These are phyloP conservation scores for Aptenodytes forsteri DNA, from an alignment of 2,113 vertebrate genomes.

Conservation along the genomic window DNA sequence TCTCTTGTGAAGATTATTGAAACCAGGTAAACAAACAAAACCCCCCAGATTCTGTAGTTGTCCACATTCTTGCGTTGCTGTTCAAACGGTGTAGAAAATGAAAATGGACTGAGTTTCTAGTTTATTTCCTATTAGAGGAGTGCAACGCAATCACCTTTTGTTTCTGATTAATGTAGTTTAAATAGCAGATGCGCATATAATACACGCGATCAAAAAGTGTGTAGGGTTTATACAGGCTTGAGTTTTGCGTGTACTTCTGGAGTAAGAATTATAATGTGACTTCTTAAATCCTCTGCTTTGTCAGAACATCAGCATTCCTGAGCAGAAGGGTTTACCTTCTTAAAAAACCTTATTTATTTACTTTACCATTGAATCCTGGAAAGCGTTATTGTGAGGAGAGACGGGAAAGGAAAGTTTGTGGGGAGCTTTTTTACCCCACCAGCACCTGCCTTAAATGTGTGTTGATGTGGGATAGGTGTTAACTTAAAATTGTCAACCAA, in stretches of 20 bases:
- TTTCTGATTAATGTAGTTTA: background rate
- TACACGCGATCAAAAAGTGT: rapidly evolving
- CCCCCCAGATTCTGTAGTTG: background rate
- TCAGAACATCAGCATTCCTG: background rate
- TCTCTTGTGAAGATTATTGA: background rate
- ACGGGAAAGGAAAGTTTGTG: background rate
- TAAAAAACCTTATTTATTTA: background rate
- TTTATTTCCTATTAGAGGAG: background rate
- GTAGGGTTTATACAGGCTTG: background rate
- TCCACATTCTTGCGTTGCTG: rapidly evolving
- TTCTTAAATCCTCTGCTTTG: background rate
- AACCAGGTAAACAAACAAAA: background rate
- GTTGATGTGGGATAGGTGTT: background rate
- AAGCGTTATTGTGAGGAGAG: background rate
- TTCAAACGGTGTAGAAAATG: background rate
- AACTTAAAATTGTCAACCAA: background rate
- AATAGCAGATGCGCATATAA: background rate
- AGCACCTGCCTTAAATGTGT: background rate
- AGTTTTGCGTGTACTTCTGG: background rate
- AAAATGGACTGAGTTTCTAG: background rate
- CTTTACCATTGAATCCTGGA: background rate
- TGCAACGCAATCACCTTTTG: background rate
- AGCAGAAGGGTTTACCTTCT: background rate
- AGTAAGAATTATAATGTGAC: background rate
- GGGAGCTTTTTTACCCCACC: background rate